Evolutionary conservation across 2,797 vertebrate genomes (phyloP), one percentile per base, ranked within the genome.

Genomic region (Chaetodon trifasciatus): DNA sequence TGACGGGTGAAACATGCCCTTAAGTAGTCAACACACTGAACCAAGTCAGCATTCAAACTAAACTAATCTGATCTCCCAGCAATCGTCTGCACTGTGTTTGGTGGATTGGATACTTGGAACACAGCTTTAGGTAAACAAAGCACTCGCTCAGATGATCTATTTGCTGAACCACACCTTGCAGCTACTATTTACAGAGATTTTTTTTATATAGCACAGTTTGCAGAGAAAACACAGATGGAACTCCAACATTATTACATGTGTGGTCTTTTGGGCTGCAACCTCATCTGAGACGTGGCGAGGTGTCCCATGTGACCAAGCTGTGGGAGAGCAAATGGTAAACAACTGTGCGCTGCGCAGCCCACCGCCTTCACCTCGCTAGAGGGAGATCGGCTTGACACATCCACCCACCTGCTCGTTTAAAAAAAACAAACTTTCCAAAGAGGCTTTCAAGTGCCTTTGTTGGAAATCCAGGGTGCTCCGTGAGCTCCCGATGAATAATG

Each of bases 251-350:
- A 70, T 85, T 68, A 47, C 46, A 76, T 55, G 76, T 83, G 86
- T 57, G 76, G 47, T 74, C 40, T 76, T 44, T 13, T 68, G 86
- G 88, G 85, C 66, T 3, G 61, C 37, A 47, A 42, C 46, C 74
- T 82, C 84, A 75, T 79, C 58, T 28, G 78, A 86, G 92, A 86
- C 19, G 2, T 37, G 68, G 64, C 10, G 8, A 73, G 63, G 46
- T 23, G 80, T 89, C 92, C 88, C 89, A 64, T 77, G 87, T 87
- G 91, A 84, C 73, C 42, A 13, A 16, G 37, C 79, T 39, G 87
- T 81, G 79, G 90, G 87, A 85, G 83, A 53, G 61, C 63, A 65
- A 44, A 56, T 32, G 56, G 77, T 92, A 93, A 92, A 92, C 88
- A 94, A 92, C 79, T 50, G 52, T 66, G 73, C 50, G 78, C 61